These are phyloP conservation scores for Cerceris rybyensis DNA, from an alignment of 2,888 invertebrate species.

Conservation along the genomic window DNA sequence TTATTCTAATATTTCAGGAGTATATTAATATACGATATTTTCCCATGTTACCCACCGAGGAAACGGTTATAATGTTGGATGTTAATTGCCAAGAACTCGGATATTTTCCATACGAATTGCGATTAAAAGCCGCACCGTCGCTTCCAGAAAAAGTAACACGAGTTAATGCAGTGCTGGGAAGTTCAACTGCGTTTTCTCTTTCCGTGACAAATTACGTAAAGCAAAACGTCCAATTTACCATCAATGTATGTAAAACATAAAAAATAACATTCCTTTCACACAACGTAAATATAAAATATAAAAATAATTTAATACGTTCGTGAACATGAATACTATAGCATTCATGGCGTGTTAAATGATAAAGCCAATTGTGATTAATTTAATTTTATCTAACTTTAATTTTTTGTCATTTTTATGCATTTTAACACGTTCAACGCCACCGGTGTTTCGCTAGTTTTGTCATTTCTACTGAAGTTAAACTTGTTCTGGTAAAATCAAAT, in stretches of 20 bases:
- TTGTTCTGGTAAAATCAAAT: no score
- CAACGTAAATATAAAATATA: neutral
- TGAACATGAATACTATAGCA: no score
- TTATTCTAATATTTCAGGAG: slow-evolving; percentile 10
- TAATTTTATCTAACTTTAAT: no score
- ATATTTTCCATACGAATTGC: slow-evolving; percentile 69
- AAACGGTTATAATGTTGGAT: slow-evolving; percentile 47
- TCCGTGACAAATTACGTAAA: slow-evolving; percentile 59
- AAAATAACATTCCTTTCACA: neutral
- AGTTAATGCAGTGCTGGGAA: slow-evolving; percentile 65
- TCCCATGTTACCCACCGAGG: slow-evolving; percentile 66
- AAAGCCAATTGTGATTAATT: no score
- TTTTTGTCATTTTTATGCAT: no score
- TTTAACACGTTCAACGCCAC: no score
- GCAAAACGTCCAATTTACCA: slow-evolving; percentile 49
- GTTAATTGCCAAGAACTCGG: slow-evolving; percentile 64
- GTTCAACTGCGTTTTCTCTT: slow-evolving; percentile 57
- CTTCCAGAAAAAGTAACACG: slow-evolving; percentile 61
- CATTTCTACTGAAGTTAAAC: no score
- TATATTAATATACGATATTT: slow-evolving; percentile 34
- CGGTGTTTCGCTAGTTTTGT: no score
- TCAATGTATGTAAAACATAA: slow-evolving; percentile 56
- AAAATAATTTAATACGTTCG: no score
- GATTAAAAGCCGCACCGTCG: slow-evolving; percentile 62
- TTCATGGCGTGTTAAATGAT: no score